Evolutionary conservation across 1,140 invertebrate genomes (phyloP), one percentile per base, ranked within the genome.

Genomic region (Bombus consobrinus): DNA sequence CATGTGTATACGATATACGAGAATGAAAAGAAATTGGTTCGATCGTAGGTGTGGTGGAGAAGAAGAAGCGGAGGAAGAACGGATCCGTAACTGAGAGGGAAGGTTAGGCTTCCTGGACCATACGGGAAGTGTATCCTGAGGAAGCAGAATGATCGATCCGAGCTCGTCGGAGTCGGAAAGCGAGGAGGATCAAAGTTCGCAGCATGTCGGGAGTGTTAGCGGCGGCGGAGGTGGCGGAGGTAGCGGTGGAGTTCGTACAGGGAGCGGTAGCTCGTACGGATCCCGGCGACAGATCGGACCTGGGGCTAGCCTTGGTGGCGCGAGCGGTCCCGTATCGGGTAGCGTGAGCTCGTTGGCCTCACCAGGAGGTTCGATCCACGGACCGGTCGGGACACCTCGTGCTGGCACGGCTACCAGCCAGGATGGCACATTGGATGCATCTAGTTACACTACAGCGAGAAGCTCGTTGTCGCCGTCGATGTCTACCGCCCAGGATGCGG

Each of bases 81-180:
- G 86, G 83, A 59, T 86, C 83, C 83, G 82, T 89, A 73, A 91
- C 75, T 59, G 85, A 72, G 77, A 78, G 75, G 71, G 73, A 76
- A 83, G 73, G 77, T 80, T 88, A 82, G 84, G 25, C 88, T 87
- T 79, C 87, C 81, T 71, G 47, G 39, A 62, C 5, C 28, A 39
- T 71, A 73, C 41, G 68, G 83, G 72, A 83, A 88, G 77, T 87
- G 39, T 71, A 71, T 71, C 37, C 68, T 71, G 68, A 25, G 34
- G 28, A 28, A 68, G n/a, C 80, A 96, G 90, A 87, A 98, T 98
- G 98, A 98, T 98, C 95, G 98, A 98, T 93, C 98, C 98, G 87
- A 98, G 97, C 94, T 98, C 98, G 91, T 98, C 98, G 74, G 98
- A 98, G 94, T 97, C 98, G 93, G 98, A 98, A 92, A 98, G 97